Percentiles rank a stretch among this genome's conserved stretches.
Conservation (phyloP, 2,888 invertebrate species). For the Pristionchus fissidentatus region DNA sequence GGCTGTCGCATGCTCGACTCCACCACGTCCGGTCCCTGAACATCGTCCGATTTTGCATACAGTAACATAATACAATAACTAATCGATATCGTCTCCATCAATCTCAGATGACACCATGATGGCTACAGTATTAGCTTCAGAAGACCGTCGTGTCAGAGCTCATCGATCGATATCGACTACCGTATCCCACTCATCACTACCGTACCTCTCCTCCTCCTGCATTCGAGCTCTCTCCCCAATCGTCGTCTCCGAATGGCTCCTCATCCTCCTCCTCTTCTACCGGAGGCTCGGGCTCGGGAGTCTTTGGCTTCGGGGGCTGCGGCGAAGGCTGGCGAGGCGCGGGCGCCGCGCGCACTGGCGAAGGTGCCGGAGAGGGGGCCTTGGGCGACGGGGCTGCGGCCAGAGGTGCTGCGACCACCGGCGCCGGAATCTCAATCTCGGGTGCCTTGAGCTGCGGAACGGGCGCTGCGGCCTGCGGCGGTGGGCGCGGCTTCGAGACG, state of each 20-base stretch:
- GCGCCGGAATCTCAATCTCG: conserved; percentile 9
- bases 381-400: background rate
- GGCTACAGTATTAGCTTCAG: conserved; percentile 34
- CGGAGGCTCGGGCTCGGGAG: conserved; percentile 45
- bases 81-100: background rate
- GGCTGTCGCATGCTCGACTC: conserved; percentile 46
- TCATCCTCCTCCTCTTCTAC: conserved; percentile 38
- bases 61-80: background rate
- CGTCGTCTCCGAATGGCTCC: conserved; percentile 5
- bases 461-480: background rate
- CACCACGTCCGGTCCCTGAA: conserved; percentile 48
- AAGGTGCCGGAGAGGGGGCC: conserved; percentile 25
- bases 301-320: conserved; percentile 47
- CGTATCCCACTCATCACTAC: background rate
- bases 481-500: conserved; percentile 30
- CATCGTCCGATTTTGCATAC: background rate
- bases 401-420: background rate
- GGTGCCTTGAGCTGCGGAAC: conserved; percentile 4
- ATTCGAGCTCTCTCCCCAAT: conserved; percentile 44
- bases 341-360: conserved; percentile 11
- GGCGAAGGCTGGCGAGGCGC: conserved; percentile 27
- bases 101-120: conserved; percentile 30
- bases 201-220: conserved; percentile 38
- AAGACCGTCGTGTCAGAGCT: conserved; percentile 46
- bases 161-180: conserved; percentile 44